These are phyloP conservation scores for Hirtodrosophila confusa DNA, from an alignment of 2,888 invertebrate species.

Conservation along the genomic window DNA sequence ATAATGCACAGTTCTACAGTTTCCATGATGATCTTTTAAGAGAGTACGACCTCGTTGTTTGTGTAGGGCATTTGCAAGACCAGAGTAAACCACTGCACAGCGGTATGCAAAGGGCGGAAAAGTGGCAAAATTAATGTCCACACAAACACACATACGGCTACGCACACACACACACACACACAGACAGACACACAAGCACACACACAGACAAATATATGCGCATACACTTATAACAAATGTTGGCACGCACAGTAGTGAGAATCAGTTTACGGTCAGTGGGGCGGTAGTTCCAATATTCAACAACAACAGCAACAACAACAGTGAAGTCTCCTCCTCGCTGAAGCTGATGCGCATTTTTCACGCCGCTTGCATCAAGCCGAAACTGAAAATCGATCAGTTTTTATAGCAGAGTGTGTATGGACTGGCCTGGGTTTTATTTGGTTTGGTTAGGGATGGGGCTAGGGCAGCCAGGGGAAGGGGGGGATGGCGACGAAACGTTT, in stretches of 20 bases:
- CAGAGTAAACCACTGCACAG: slow-evolving; percentile 34
- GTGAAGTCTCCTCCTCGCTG: slow-evolving; percentile 6
- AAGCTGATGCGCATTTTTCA: slow-evolving; percentile 51
- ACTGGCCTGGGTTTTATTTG: slow-evolving; percentile 18
- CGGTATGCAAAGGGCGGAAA: slow-evolving; percentile 43
- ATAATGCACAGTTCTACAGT: no score
- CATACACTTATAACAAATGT: slow-evolving; percentile 49
- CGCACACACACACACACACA: slow-evolving; percentile 12
- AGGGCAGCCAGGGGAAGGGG: neutral
- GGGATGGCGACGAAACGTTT: slow-evolving; percentile 36
- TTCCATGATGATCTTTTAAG: neutral
- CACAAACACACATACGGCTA: slow-evolving; percentile 30
- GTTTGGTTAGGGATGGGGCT: slow-evolving; percentile 1
- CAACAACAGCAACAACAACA: neutral
- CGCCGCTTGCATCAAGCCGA: slow-evolving; percentile 39
- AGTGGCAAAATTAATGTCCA: slow-evolving; percentile 71
- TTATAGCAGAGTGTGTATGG: slow-evolving; percentile 28
- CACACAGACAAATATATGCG: neutral
- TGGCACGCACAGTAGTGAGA: slow-evolving; percentile 58
- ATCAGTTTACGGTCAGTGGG: slow-evolving; percentile 42
- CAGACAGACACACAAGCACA: slow-evolving; percentile 44
- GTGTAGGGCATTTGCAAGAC: slow-evolving; percentile 29
- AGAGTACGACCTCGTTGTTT: neutral
- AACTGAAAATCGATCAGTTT: slow-evolving; percentile 68
- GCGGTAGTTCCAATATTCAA: slow-evolving; percentile 18